phyloP scores from a whole-genome alignment of 2,797 vertebrate species.

The Xyrichtys novacula region DNA sequence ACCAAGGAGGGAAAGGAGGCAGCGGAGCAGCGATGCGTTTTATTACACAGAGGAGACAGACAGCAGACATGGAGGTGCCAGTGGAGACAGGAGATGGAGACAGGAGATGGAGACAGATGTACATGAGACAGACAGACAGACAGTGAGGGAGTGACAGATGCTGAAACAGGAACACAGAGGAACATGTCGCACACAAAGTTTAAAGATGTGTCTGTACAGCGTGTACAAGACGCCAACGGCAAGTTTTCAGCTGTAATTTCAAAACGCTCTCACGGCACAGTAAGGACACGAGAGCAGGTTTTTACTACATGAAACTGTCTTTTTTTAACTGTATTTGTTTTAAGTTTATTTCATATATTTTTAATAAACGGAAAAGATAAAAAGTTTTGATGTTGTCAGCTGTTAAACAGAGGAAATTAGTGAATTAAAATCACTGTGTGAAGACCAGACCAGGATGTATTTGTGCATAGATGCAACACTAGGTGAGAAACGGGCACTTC shows the following conservation, averaged over 20 bases:
- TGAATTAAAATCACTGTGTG: no score
- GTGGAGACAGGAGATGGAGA: conserved; percentile 14
- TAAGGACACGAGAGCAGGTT: background rate
- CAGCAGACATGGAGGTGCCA: conserved; percentile 1
- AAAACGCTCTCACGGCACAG: conserved; percentile 6
- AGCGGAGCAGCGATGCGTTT: conserved; percentile 17
- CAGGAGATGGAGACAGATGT: conserved; percentile 14
- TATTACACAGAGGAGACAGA: conserved; percentile 12
- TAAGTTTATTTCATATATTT: no score
- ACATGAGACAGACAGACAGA: background rate
- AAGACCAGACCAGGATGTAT: no score
- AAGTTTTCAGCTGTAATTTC: conserved; percentile 19
- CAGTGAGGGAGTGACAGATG: conserved; percentile 9
- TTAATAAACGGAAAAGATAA: no score
- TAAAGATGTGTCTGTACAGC: conserved; percentile 12
- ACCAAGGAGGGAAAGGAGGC: conserved; percentile 11
- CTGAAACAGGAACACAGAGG: conserved; percentile 11
- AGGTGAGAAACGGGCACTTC: no score
- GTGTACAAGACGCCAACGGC: conserved; percentile 6
- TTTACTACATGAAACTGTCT: no score
- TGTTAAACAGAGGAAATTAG: no score
- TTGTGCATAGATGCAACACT: no score
- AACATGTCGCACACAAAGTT: conserved; percentile 25
- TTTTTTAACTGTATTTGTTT: no score
- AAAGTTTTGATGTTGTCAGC: no score